phyloP scores from a whole-genome alignment of 2,797 vertebrate genomes.

The Cheirogaleus major region DNA sequence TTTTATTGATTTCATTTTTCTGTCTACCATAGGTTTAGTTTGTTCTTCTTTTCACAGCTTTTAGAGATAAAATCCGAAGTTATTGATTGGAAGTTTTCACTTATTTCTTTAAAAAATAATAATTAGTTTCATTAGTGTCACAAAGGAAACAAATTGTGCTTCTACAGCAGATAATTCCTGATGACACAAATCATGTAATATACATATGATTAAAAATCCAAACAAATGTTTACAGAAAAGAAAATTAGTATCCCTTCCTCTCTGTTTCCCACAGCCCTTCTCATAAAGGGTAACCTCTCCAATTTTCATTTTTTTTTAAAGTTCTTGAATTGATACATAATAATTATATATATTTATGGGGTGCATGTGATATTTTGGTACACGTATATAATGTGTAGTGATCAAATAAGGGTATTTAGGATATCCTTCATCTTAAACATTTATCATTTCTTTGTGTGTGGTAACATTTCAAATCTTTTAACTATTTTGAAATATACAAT shows the following conservation, averaged over 20 bases:
- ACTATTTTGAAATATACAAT: neutral
- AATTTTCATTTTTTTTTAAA: neutral
- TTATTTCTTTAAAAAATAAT: neutral
- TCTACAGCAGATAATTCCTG: neutral
- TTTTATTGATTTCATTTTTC: neutral
- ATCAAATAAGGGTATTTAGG: neutral
- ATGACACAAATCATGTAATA: neutral
- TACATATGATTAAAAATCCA: neutral
- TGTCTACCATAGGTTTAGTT: neutral
- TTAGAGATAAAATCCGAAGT: neutral
- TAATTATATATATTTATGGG: neutral
- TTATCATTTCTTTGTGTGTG: neutral
- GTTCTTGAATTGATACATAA: neutral
- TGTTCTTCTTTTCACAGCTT: neutral
- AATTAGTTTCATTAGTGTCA: neutral
- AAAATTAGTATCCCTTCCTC: neutral
- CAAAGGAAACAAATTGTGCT: neutral
- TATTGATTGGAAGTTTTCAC: neutral
- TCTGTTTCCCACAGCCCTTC: neutral
- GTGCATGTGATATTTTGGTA: neutral
- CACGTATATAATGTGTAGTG: neutral
- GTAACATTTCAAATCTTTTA: neutral
- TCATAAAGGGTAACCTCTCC: neutral
- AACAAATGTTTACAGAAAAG: neutral
- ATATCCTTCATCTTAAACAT: neutral